Percentiles rank a stretch among this genome's conserved stretches.
These are phyloP conservation scores for Athalia rosae DNA, from an alignment of 2,888 invertebrate genomes.

Conservation along the genomic window DNA sequence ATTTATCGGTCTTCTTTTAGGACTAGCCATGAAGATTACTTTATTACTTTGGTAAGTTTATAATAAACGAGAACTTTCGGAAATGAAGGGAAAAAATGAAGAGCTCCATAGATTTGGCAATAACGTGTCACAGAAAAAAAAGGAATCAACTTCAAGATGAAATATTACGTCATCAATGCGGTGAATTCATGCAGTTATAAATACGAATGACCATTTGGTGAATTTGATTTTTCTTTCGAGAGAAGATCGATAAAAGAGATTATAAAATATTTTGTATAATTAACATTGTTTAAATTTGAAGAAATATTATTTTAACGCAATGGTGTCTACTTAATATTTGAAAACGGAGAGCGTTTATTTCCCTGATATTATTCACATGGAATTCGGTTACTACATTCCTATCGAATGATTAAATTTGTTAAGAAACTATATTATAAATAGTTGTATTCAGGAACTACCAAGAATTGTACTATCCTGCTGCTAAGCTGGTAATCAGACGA, in stretches of 20 bases:
- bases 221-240: not conserved
- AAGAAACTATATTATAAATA: too few species aligned
- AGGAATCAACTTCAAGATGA: constrained; percentile 6
- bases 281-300: not conserved
- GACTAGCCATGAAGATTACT: constrained; percentile 1
- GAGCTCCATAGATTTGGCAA: too few species aligned
- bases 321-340: not conserved
- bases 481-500: not conserved
- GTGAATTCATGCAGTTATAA: constrained; percentile 40
- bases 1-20: constrained; percentile 10
- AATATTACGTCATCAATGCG: constrained; percentile 40
- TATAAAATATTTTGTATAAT: not conserved
- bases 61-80: too few species aligned
- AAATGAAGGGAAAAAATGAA: too few species aligned
- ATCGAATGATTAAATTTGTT: too few species aligned
- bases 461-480: constrained; percentile 5
- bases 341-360: not conserved
- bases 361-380: not conserved
- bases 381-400: too few species aligned
- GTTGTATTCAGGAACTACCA: not conserved
- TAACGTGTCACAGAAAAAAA: not conserved
- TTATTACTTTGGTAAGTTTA: too few species aligned
- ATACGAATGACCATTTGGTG: constrained; percentile 27
- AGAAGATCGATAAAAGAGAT: constrained; percentile 7
- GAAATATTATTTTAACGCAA: not conserved